Base-by-base conservation (phyloP, 2,797 vertebrate genomes). In the Gymnoscopelus microlampas region DNA sequence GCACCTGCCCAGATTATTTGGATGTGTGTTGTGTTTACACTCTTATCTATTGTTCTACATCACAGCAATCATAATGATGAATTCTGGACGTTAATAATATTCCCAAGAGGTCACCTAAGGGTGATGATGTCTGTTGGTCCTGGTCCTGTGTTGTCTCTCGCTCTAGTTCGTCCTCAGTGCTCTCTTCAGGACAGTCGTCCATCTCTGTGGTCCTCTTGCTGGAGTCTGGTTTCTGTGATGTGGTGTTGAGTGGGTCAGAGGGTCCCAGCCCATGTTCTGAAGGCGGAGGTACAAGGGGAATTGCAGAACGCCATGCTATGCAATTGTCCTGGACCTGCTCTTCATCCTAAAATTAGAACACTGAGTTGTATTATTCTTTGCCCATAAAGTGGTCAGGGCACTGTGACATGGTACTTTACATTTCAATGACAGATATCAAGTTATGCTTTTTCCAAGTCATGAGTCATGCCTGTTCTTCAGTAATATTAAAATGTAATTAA, bases 281-380 rank as follows among this genome's bases (percentile, higher is more conserved):
- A 2, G 65, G 3, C 3, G 58, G 51, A 2, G 65, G 0, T 13
- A 26, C 58, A 55, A 49, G 55, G 44, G 54, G 19, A 24, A 44
- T 23, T 10, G 44, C 26, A 32, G 57, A 57, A n/a, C 62, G 19
- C 66, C 66, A 64, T 0, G 14, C 59, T 50, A 32, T 15, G 61
- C 73, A 60, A n/a, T 49, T 64, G 39, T 70, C 55, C 29, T 60
- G 56, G 48, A 49, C 32, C 11, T 61, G 61, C 65, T 75, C 49
- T n/a, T 63, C 53, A 54, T 15, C 23, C 78, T 80, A 60, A 6
- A 8, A 58, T 44, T 47, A 70, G 12, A 35, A 67, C 3, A 6
- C 39, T 13, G 47, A 50, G 68, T 71, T 0, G 32, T 26, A 61
- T 60, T 11, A 35, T 50, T 32, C 57, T n/a, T 35, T 29, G 5